Evolutionary conservation across 2,888 invertebrate species (phyloP), one percentile per base, ranked within the genome.

Genomic region (Oscheius onirici): DNA sequence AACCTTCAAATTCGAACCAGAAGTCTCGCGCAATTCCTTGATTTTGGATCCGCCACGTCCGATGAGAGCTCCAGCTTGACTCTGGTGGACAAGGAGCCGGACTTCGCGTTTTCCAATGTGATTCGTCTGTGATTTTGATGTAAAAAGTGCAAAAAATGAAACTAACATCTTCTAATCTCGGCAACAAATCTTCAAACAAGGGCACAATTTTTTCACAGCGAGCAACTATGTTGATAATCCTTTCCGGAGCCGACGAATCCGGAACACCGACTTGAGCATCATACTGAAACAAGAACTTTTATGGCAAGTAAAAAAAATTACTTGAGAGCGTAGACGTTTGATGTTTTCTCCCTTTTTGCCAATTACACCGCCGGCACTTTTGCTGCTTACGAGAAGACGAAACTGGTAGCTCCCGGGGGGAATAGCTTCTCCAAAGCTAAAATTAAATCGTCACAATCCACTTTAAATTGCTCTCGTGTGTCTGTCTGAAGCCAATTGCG

Each of bases 241-340:
- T 81, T 96, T 99, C 97, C 92, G 97, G 97, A 93, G 97, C 96
- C 92, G 95, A 95, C 92, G 95, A 95, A 94, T 99, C 97, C 92
- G 97, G 97, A 93, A 99, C 95, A 92, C 95, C 95, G 92, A 99
- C 95, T 92, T 94, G 94, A 92, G 97, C 96, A 93, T 96, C 95
- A 94, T 94, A 97, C 97, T 97, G 95, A 88, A 89, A 88, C 80
- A 81, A 51, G n/a, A n/a, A n/a, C n/a, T n/a, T n/a, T n/a, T n/a
- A n/a, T n/a, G n/a, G n/a, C n/a, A n/a, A n/a, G n/a, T n/a, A n/a
- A n/a, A n/a, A n/a, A n/a, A n/a, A n/a, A n/a, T n/a, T 92, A 97
- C 97, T 93, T 96, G 93, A 90, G 92, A 93, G 86, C 99, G 92
- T 84, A 99, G 92, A 89, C 95, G 93, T 87, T 95, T 95, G 89